Evolutionary conservation across 2,113 vertebrate species (phyloP).

Genomic region (Maccullochella peelii): DNA sequence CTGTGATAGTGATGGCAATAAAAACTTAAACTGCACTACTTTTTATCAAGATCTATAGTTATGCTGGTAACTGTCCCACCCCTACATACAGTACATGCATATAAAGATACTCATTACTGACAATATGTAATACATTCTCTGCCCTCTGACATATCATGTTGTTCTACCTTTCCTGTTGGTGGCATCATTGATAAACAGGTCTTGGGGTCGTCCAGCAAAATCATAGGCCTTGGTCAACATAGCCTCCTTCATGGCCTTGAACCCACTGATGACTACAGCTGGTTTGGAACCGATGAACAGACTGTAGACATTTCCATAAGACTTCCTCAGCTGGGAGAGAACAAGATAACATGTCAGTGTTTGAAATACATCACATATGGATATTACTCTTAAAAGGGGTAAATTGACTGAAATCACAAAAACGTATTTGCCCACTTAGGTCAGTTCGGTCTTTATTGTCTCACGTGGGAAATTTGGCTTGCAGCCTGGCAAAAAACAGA

Average conservation of each 20-base stretch:
- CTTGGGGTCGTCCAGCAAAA: constrained; percentile 80
- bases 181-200: constrained; percentile 58
- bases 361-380: neutral
- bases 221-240: constrained; percentile 71
- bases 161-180: constrained; percentile 59
- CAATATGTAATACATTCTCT: neutral
- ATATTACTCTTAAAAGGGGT: neutral
- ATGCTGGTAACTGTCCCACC: neutral
- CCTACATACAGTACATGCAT: neutral
- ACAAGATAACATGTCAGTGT: constrained; percentile 7
- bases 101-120: neutral
- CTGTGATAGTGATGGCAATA: neutral
- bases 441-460: neutral
- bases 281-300: constrained; percentile 75
- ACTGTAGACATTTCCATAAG: constrained; percentile 80
- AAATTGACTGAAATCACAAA: neutral
- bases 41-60: neutral
- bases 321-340: constrained; percentile 67
- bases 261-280: constrained; percentile 68
- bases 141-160: neutral
- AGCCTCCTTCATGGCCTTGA: constrained; percentile 76
- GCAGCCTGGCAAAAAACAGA: neutral
- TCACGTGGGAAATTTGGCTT: neutral
- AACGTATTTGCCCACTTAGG: neutral
- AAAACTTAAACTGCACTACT: neutral